Base-by-base conservation (phyloP, 2,888 invertebrate species). In the Serrognathus titanus region DNA sequence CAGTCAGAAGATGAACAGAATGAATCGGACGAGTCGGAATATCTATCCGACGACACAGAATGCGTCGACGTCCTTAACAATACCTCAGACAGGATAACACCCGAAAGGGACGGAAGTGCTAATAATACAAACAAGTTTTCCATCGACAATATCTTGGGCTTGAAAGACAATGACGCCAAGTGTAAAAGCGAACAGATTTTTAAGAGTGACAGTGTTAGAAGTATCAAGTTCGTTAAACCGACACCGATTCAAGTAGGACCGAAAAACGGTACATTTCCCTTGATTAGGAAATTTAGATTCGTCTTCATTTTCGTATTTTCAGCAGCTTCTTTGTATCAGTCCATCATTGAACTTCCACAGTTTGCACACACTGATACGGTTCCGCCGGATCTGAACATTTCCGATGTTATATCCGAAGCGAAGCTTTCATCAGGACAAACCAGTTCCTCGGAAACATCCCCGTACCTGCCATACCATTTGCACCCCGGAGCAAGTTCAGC, bases 141-240 rank as follows among this genome's bases (percentile, higher is more conserved):
- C 8, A 78, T 78, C 52, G 75, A 78, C 58, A 75, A 69, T 61
- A 78, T 78, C 57, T 66, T 78, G 57, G 78, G 78, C 45, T 64
- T 62, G 58, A 66, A 65, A 43, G 55, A 60, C 31, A 64, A 62
- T 20, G 60, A 63, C 39, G 48, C 51, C 9, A 51, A 54, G 35
- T 47, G 43, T 20, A 54, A 57, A 12, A 45, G 37, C 9, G 51
- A 53, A 52, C 52, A 55, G 35, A 24, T 49, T 37, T 35, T 51
- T 39, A 52, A 52, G 50, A 53, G 53, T 61, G 55, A 53, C 58
- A 47, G 49, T 43, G 62, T 58, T 46, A 66, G 63, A 47, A 69
- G 67, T 38, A 63, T 69, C 20, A 74, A 70, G 61, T 76, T 72
- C 65, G 63, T 75, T 48, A 75, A 75, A 58, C 76, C 77, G 1